Conservation (phyloP, 2,113 vertebrate genomes). For the Macrotus californicus region DNA sequence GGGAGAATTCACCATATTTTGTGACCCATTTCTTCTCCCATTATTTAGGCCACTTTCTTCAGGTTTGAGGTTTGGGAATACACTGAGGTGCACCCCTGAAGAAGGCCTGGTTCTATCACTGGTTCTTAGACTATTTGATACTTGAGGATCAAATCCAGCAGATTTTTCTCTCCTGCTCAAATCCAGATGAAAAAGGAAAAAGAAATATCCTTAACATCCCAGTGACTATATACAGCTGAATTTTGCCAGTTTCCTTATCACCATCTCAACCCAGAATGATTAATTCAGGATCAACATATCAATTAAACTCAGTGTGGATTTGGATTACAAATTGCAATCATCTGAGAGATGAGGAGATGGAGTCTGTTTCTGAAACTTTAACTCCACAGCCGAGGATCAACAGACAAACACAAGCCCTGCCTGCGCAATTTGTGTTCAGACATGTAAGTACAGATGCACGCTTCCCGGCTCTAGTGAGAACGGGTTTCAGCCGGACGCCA, state of each 20-base stretch:
- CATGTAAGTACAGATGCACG: neutral
- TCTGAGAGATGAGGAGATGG: neutral
- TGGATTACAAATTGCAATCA: slow-evolving; percentile 64
- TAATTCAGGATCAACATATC: neutral
- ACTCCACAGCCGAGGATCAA: neutral
- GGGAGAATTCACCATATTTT: no score
- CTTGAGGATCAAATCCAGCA: neutral
- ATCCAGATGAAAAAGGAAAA: neutral
- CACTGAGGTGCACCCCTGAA: fast-evolving
- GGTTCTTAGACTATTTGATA: neutral
- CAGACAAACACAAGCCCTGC: fast-evolving
- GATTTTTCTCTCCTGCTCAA: neutral
- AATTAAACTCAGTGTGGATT: neutral
- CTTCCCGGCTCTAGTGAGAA: neutral
- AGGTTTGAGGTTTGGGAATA: neutral
- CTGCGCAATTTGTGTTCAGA: no score
- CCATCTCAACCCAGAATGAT: neutral
- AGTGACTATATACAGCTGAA: neutral
- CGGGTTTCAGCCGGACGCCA: fast-evolving
- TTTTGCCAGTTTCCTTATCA: neutral
- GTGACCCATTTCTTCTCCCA: neutral
- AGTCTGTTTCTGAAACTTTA: neutral
- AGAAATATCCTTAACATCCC: no score
- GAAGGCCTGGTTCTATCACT: fast-evolving
- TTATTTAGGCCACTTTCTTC: fast-evolving